Evolutionary conservation across 1,140 invertebrate genomes (phyloP).

Genomic region (Teleopsis dalmanni): DNA sequence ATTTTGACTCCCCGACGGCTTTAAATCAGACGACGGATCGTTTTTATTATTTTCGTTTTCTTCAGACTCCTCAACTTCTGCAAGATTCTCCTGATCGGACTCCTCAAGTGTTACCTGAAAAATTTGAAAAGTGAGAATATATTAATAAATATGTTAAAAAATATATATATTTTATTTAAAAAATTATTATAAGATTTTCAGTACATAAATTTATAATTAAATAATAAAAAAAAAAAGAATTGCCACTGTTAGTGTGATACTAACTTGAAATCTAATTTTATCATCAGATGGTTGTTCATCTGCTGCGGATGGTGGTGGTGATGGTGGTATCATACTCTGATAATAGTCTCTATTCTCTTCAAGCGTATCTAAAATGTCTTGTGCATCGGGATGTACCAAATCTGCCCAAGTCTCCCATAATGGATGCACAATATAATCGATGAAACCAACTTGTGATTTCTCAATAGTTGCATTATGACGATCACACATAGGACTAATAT

Average conservation of each 20-base stretch:
- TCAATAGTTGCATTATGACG: slow-evolving; percentile 91
- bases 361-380: slow-evolving; percentile 93
- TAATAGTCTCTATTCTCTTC: slow-evolving; percentile 99
- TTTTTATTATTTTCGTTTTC: slow-evolving; percentile 45
- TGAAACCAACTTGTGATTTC: slow-evolving; percentile 98
- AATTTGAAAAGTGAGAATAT: too few species aligned
- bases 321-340: slow-evolving; percentile 76
- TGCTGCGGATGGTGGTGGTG: slow-evolving; percentile 60
- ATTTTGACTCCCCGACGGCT: slow-evolving; percentile 49
- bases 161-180: neutral
- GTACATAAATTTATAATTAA: neutral
- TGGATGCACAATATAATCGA: slow-evolving; percentile 98
- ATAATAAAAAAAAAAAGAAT: slow-evolving; percentile 4
- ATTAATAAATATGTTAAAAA: neutral
- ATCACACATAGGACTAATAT: slow-evolving; percentile 98
- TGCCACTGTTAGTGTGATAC: slow-evolving; percentile 1
- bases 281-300: slow-evolving; percentile 49
- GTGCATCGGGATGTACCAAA: slow-evolving; percentile 95
- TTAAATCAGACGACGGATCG: slow-evolving; percentile 31
- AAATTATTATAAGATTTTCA: neutral
- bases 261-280: slow-evolving; percentile 61
- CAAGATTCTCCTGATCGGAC: slow-evolving; percentile 55
- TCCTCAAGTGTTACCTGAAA: slow-evolving; percentile 79
- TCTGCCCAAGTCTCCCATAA: slow-evolving; percentile 99
- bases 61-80: slow-evolving; percentile 54